Percentiles rank a stretch among this genome's conserved stretches.
phyloP scores from a whole-genome alignment of 1,140 invertebrate species.

The Mesaphorura yosii region DNA sequence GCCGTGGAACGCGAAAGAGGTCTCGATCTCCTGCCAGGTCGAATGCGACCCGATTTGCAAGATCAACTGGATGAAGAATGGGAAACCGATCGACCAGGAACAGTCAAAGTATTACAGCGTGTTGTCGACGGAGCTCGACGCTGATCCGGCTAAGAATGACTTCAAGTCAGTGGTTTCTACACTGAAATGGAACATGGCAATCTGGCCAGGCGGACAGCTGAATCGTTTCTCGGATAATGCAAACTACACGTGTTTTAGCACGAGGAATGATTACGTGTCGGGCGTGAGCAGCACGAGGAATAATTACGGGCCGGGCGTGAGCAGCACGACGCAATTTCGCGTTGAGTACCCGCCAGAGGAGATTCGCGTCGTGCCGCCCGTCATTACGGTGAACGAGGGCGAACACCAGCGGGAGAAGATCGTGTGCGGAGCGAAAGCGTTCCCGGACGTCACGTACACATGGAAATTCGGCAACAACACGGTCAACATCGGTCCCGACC shows the following conservation, averaged over 20 bases:
- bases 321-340: constrained; percentile 64
- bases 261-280: constrained; percentile 48
- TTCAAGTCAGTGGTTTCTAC: constrained; percentile 76
- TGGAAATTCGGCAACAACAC: constrained; percentile 36
- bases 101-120: constrained; percentile 54
- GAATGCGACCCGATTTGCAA: constrained; percentile 59
- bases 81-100: constrained; percentile 34
- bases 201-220: constrained; percentile 63
- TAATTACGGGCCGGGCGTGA: constrained; percentile 46
- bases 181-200: constrained; percentile 67
- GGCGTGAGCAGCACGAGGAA: constrained; percentile 58
- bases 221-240: constrained; percentile 63
- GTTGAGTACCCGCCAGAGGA: constrained; percentile 84
- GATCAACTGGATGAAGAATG: constrained; percentile 70
- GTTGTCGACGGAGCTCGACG: constrained; percentile 47
- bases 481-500: constrained; percentile 42
- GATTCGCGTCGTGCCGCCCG: constrained; percentile 56
- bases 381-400: constrained; percentile 58
- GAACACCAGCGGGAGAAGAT: constrained; percentile 57
- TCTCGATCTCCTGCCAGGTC: constrained; percentile 70
- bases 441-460: constrained; percentile 42
- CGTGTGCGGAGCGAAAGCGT: constrained; percentile 59
- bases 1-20: constrained; percentile 56
- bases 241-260: constrained; percentile 72
- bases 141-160: constrained; percentile 62